phyloP scores from a whole-genome alignment of 1,140 invertebrate genomes.

The Magallana angulata region DNA sequence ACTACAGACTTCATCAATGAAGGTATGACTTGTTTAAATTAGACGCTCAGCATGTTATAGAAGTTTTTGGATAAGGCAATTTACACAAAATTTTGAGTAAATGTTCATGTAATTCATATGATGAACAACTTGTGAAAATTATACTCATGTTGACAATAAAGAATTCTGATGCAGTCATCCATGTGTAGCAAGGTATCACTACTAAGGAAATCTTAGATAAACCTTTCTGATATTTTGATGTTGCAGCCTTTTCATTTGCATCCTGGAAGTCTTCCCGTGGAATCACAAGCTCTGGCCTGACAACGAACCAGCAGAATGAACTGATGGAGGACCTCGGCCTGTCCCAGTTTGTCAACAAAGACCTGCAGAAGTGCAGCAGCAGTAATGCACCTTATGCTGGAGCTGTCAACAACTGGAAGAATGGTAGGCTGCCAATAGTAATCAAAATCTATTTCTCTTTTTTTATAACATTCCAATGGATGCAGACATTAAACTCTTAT shows the following conservation, averaged over 20 bases:
- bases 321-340: conserved; percentile 54
- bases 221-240: not conserved
- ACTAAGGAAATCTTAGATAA: too few relatives aligned
- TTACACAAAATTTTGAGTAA: too few relatives aligned
- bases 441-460: not conserved
- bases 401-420: conserved; percentile 53
- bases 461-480: not conserved
- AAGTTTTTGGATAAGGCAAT: too few relatives aligned
- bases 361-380: conserved; percentile 19
- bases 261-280: not conserved
- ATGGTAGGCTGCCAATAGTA: conserved; percentile 29
- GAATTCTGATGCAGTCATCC: not conserved
- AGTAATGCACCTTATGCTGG: conserved; percentile 20
- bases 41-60: too few relatives aligned
- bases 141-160: too few relatives aligned
- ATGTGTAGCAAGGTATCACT: too few relatives aligned
- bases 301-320: conserved; percentile 39
- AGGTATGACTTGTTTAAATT: not conserved
- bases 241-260: conserved; percentile 8
- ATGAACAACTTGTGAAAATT: too few relatives aligned
- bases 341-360: conserved; percentile 46
- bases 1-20: conserved; percentile 51
- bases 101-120: too few relatives aligned
- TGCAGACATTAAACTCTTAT: not conserved
- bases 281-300: not conserved